Evolutionary conservation across 2,113 vertebrate species (phyloP).

Genomic region (Columba livia): DNA sequence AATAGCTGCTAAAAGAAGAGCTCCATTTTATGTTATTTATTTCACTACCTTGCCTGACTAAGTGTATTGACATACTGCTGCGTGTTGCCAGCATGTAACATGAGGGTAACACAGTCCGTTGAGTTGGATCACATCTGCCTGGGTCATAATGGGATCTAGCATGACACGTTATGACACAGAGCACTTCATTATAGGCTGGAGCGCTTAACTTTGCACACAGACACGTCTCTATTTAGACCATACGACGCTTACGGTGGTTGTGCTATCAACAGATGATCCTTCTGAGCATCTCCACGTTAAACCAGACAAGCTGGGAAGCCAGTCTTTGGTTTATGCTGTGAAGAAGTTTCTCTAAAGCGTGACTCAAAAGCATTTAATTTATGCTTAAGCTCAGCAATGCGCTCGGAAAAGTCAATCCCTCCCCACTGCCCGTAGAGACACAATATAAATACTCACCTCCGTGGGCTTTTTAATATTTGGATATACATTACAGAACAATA

Average conservation of each 20-base stretch:
- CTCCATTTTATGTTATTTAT: not conserved
- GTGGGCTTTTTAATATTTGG: not conserved
- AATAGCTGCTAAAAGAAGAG: not conserved
- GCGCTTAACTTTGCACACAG: not conserved
- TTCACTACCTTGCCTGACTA: not conserved
- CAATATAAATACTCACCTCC: not conserved
- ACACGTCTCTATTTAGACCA: not conserved
- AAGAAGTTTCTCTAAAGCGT: not conserved
- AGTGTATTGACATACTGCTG: not conserved
- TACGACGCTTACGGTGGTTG: not conserved
- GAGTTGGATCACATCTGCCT: conserved; percentile 41
- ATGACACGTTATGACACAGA: not conserved
- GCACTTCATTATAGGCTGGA: not conserved
- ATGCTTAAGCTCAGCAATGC: not conserved
- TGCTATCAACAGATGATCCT: not conserved
- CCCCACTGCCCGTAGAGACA: not conserved
- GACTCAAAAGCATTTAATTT: not conserved
- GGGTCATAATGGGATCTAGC: not conserved
- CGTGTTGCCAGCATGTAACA: not conserved
- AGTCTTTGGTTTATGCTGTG: not conserved
- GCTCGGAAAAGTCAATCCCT: not conserved
- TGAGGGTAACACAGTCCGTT: conserved; percentile 6
- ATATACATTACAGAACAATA: not conserved
- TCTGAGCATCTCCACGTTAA: not conserved
- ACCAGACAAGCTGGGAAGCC: not conserved